Evolutionary conservation across 2,113 vertebrate genomes (phyloP).

Genomic region (Xiphophorus maculatus): DNA sequence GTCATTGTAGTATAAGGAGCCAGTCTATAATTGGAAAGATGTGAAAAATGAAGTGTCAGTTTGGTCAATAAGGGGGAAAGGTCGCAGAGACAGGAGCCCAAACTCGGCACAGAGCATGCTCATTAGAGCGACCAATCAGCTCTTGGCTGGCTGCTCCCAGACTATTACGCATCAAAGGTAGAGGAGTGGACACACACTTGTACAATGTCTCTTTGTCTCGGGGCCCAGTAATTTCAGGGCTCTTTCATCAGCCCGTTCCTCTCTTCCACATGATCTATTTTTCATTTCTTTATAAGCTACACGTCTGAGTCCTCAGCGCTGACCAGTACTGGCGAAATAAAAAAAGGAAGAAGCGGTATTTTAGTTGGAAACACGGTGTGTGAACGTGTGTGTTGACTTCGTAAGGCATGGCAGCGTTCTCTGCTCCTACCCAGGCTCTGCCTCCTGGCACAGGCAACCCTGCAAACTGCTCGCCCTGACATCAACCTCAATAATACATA

Average conservation of each 20-base stretch:
- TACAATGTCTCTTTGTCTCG: slow-evolving; percentile 49
- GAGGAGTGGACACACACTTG: slow-evolving; percentile 20
- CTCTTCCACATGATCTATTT: slow-evolving; percentile 17
- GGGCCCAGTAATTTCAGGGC: slow-evolving; percentile 15
- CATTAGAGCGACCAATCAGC: slow-evolving; percentile 95
- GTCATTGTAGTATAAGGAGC: slow-evolving; percentile 76
- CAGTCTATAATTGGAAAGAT: slow-evolving; percentile 92
- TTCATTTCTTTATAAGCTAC: slow-evolving; percentile 35
- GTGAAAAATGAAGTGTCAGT: slow-evolving; percentile 99
- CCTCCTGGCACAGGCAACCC: slow-evolving; percentile 81
- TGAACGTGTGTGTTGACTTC: slow-evolving; percentile 33
- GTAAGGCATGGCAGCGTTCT: slow-evolving; percentile 55
- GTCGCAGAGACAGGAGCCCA: slow-evolving; percentile 89
- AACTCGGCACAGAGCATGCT: slow-evolving; percentile 89
- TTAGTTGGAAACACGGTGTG: slow-evolving; percentile 34
- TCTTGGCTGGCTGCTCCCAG: slow-evolving; percentile 82
- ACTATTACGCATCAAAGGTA: slow-evolving; percentile 87
- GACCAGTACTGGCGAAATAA: slow-evolving; percentile 8
- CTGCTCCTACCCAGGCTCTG: slow-evolving; percentile 66
- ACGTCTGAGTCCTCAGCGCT: slow-evolving; percentile 12
- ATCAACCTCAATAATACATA: slow-evolving; percentile 87
- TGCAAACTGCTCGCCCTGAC: slow-evolving; percentile 83
- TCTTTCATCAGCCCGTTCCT: slow-evolving; percentile 8
- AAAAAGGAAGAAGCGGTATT: neutral
- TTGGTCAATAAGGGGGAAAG: slow-evolving; percentile 97